Conservation (phyloP, 2,888 invertebrate species). For the Anticlea derivata region DNA sequence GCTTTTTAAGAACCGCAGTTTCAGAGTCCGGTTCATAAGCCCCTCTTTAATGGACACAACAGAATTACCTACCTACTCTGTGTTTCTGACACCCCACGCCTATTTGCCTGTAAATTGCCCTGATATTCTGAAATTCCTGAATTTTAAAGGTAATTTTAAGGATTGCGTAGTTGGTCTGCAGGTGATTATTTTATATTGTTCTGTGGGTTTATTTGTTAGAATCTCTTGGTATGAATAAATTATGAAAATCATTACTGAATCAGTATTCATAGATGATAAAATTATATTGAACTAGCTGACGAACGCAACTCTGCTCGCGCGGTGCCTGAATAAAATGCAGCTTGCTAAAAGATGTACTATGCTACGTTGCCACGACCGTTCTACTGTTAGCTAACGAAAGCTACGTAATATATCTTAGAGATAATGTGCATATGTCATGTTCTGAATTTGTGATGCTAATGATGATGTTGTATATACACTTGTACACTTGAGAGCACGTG, state of each 20-base stretch:
- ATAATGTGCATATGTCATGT: no score
- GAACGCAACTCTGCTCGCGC: no score
- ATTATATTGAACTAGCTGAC: neutral
- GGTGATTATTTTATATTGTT: conserved; percentile 52
- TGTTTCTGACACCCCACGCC: conserved; percentile 54
- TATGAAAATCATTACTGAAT: conserved; percentile 28
- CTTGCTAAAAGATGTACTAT: no score
- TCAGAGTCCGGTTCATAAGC: conserved; percentile 48
- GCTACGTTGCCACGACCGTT: no score
- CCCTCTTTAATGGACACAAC: conserved; percentile 52
- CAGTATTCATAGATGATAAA: conserved; percentile 14
- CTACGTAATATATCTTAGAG: no score
- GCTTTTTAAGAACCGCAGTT: no score
- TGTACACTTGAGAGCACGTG: no score
- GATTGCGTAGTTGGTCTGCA: conserved; percentile 50
- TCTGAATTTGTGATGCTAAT: no score
- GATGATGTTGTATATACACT: no score
- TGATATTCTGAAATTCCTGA: conserved; percentile 49
- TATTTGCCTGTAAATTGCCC: conserved; percentile 65
- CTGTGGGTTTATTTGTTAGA: conserved; percentile 36
- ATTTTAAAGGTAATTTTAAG: conserved; percentile 60
- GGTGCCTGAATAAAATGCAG: no score
- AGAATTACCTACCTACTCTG: conserved; percentile 46
- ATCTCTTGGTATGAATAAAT: conserved; percentile 29
- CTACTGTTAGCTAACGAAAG: no score